Evolutionary conservation across 2,113 vertebrate species (phyloP).

Genomic region (Oxygymnocypris stewartii): DNA sequence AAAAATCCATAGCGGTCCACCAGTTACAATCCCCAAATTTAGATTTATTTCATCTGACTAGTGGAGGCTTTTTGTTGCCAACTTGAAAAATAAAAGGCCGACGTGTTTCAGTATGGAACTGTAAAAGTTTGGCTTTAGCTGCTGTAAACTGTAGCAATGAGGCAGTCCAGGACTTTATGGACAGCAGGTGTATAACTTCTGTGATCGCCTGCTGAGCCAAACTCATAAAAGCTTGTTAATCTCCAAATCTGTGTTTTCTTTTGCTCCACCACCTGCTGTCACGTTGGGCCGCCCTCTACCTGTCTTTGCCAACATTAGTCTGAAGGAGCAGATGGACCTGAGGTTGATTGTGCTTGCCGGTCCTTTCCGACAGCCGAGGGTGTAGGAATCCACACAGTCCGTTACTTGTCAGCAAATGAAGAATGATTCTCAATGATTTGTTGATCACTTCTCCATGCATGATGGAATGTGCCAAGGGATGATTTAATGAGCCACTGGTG

Average conservation of each 20-base stretch:
- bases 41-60: background rate
- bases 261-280: conserved; percentile 55
- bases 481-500: conserved; percentile 35
- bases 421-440: conserved; percentile 35
- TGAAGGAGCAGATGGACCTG: conserved; percentile 50
- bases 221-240: conserved; percentile 65
- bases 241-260: conserved; percentile 59
- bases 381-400: background rate
- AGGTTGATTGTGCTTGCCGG: conserved; percentile 50
- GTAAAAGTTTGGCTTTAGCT: background rate
- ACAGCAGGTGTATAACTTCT: conserved; percentile 49
- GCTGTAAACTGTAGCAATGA: background rate
- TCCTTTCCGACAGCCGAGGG: background rate
- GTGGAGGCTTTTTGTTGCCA: background rate
- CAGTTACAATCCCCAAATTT: background rate
- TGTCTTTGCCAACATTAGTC: conserved; percentile 64
- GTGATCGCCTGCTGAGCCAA: conserved; percentile 8
- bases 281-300: conserved; percentile 63
- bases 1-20: background rate
- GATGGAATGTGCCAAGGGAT: conserved; percentile 29
- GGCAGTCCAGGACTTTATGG: background rate
- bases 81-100: background rate
- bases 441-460: conserved; percentile 27
- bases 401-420: conserved; percentile 24
- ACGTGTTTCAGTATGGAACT: background rate